Evolutionary conservation across 2,113 vertebrate species (phyloP), one percentile per base, ranked within the genome.

Genomic region (Erythrocebus patas): DNA sequence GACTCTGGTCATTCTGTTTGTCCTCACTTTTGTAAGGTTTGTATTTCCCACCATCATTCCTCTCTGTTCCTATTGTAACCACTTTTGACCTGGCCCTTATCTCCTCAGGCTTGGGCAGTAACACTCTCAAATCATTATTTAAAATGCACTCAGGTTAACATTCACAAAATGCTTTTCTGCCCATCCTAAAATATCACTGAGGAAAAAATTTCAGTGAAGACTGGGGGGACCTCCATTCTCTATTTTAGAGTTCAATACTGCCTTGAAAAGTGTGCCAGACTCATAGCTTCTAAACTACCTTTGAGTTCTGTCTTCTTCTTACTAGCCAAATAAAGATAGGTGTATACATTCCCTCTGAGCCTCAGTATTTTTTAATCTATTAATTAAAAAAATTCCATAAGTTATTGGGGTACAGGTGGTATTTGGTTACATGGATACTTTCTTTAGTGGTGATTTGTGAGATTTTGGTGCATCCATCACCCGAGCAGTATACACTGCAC

Each of bases 121-220:
- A 79, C 20, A 2, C 17, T 79, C 1, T 23, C 25, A 73, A 83
- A 70, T 22, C 18, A 68, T 82, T 95, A 38, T 87, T 96, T 93
- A 91, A 96, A 94, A 43, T 18, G 86, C n/a, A 40, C 40, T 80
- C 5, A 88, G 25, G 50, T 75, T 88, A 64, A 52, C 13, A 0
- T 93, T 72, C 22, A 73, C 22, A 82, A 89, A 75, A 96, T 72
- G 16, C 32, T 13, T 61, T 61, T 89, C 78, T 45, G 16, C 25
- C 38, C 35, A 93, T 32, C 32, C 13, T 45, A 86, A 86, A 90
- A 75, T 86, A 90, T 88, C 18, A 35, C 1, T 89, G 22, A 87
- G 59, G 17, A 66, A 89, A 92, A 96, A 94, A 93, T 93, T 85
- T 92, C 20, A 88, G 8, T 73, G 25, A 91, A 88, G 23, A 8